Base-by-base conservation (phyloP, 2,113 vertebrate genomes). In the Leuciscus idus region DNA sequence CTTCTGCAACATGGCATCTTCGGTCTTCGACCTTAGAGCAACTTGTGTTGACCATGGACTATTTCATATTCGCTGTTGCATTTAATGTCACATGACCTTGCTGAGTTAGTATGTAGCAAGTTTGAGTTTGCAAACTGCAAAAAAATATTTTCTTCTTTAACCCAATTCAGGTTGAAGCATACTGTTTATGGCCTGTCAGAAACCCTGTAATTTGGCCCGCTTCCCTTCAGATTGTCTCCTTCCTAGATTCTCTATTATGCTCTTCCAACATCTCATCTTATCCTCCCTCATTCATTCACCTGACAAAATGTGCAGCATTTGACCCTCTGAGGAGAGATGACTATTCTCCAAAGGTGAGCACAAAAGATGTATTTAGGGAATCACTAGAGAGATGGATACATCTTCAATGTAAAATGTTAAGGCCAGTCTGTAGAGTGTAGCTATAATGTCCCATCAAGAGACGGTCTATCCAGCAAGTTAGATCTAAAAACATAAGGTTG, bases 341-440 rank as follows among this genome's bases (percentile, higher is more conserved):
- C 87, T 88, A 90, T 91, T 90, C 85, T 81, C 74, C 55, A 73
- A 87, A 57, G 78, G 89, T 88, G 72, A 92, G 89, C 85, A 87
- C 88, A 73, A 57, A 88, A 88, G 87, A 89, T 86, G 93, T 93
- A 91, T 91, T 91, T 88, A 91, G 89, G 92, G 93, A 93, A 94
- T 92, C 68, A 17, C 88, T 91, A 92, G 90, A 92, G 70, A 76
- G 88, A 92, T 88, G 88, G 77, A 88, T 86, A 83, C 86, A 61
- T 91, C 89, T 89, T 90, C 68, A 93, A 91, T 9, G 26, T 59
- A 15, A n/a, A 30, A 72, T 90, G 46, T 88, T 19, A 75, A 86
- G 90, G 17, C 52, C 13, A 50, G 91, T 88, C 90, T 91, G 77
- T 8, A 23, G 86, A 92, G 91, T 92, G 86, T 88, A 87, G 30